phyloP scores from a whole-genome alignment of 1,140 invertebrate species.

The Hypsibius dujardini region DNA sequence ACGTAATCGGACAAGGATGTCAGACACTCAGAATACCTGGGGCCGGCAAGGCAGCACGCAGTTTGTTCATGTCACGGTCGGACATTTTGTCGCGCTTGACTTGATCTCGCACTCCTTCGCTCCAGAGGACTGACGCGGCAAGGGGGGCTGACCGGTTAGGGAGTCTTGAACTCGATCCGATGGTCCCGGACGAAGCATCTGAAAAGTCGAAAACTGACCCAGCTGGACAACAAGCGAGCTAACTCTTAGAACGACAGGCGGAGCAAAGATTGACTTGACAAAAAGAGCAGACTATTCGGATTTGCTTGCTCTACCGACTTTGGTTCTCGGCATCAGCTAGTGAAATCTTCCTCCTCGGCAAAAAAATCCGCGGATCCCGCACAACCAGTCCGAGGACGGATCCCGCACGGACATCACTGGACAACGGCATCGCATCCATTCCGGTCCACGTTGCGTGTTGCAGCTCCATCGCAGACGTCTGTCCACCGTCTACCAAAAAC shows the following conservation, averaged over 20 bases:
- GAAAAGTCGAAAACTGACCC: no score
- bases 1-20: no score
- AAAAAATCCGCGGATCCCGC: slow-evolving; percentile 57
- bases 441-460: slow-evolving; percentile 20
- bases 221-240: no score
- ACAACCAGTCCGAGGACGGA: slow-evolving; percentile 53
- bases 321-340: no score
- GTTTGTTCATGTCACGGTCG: slow-evolving; percentile 46
- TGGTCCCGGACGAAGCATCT: no score
- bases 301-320: no score
- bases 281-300: no score
- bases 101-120: slow-evolving; percentile 38
- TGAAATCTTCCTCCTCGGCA: slow-evolving; percentile 46
- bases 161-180: no score
- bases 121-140: slow-evolving; percentile 55
- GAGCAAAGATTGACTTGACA: no score
- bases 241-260: no score
- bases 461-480: slow-evolving; percentile 9
- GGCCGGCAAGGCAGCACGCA: slow-evolving; percentile 47
- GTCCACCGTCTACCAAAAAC: slow-evolving; percentile 22
- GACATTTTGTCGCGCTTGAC: slow-evolving; percentile 44
- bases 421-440: neutral
- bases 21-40: slow-evolving; percentile 40
- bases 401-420: slow-evolving; percentile 32
- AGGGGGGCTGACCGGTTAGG: no score